A percentile compares a stretch with the other conserved stretches of the same genome.
Evolutionary conservation across 2,888 invertebrate genomes (phyloP).

Genomic region (Himalopsyche kuldschensis): DNA sequence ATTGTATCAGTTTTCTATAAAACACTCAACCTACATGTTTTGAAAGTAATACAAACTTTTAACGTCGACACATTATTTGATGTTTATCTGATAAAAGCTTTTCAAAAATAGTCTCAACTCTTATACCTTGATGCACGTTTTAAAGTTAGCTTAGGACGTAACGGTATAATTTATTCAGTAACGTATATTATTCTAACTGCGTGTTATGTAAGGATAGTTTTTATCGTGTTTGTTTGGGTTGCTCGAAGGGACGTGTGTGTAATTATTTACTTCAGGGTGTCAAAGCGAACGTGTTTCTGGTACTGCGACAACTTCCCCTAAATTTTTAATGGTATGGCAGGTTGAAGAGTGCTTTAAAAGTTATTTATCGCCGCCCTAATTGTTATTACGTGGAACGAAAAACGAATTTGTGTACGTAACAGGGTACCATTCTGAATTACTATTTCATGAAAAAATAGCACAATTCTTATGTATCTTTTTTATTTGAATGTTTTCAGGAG

Average conservation of each 20-base stretch:
- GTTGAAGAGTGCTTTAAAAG: not conserved
- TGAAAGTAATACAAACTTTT: too few relatives aligned
- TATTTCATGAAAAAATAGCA: too few relatives aligned
- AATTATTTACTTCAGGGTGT: not conserved
- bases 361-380: not conserved
- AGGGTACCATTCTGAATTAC: too few relatives aligned
- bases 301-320: not conserved
- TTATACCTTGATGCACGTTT: not conserved
- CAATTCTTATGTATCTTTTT: too few relatives aligned
- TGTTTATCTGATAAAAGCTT: not conserved
- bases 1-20: too few relatives aligned
- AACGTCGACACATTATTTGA: too few relatives aligned
- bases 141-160: not conserved
- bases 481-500: too few relatives aligned
- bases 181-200: not conserved
- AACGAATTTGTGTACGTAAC: too few relatives aligned
- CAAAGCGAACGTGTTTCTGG: not conserved
- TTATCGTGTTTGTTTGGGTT: not conserved
- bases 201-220: not conserved
- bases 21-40: too few relatives aligned
- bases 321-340: not conserved
- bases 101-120: not conserved
- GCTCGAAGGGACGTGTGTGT: not conserved
- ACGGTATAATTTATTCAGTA: not conserved
- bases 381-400: too few relatives aligned